Evolutionary conservation across 2,888 invertebrate genomes (phyloP), one percentile per base, ranked within the genome.

Genomic region (Anticlea derivata): DNA sequence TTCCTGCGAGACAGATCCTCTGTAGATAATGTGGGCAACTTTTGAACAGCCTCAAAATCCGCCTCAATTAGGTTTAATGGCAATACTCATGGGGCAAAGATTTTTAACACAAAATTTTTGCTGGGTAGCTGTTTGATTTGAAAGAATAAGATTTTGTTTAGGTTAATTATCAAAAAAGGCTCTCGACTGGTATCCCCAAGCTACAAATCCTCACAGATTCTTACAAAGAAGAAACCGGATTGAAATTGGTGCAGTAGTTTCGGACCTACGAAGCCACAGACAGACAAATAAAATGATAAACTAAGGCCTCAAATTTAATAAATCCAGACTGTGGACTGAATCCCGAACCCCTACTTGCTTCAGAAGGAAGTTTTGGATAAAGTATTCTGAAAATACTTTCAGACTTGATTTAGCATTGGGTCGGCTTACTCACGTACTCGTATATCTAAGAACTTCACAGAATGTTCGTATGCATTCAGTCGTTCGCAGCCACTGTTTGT

Each of bases 401-500:
- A 3, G 11, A 22, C 8, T 31, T 38, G 17, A 46, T 38, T 46
- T 46, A 31, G 31, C 12, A 34, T 33, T 24, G 41, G 24, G 17
- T 17, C 8, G 8, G 10, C 13, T 48, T 35, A 41, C 27, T 41
- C 29, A 57, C 44, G 38, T 58, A 55, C 54, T 46, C 62, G 66
- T 73, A 72, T 78, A 77, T 73, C 66, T 67, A 75, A 68, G 77
- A 73, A 69, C 69, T 50, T 74, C 70, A 73, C 68, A 63, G 65
- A 63, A 60, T 58, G 68, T 67, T 61, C 62, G 68, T 70, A 70
- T 76, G 81, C 75, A 81, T 78, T 73, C 79, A 79, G 73, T 80
- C 73, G 73, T 74, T 80, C 72, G 73, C 73, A 69, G 77, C 69
- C 74, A 61, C 71, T 83, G 86, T 84, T 84, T 83, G 82, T 86